A percentile compares a stretch with the other conserved stretches of the same genome.
Evolutionary conservation across 2,113 vertebrate species (phyloP).

Genomic region (Ursus arctos): DNA sequence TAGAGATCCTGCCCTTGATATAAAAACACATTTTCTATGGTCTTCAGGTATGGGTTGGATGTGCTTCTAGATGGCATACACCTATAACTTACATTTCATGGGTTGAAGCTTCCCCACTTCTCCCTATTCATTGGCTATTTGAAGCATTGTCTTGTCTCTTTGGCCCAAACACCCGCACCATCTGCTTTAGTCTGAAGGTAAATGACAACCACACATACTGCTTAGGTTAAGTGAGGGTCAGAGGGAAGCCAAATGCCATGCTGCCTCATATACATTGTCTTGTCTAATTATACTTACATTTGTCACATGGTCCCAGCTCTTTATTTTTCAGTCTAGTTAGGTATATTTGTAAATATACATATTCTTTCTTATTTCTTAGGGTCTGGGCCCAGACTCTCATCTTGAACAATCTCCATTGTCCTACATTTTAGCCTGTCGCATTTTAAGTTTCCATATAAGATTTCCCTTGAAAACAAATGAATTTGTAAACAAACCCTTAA

Average conservation of each 20-base stretch:
- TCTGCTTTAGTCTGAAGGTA: neutral
- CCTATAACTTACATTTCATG: neutral
- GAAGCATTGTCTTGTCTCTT: neutral
- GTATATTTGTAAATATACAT: neutral
- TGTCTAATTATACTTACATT: neutral
- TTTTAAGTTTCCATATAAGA: neutral
- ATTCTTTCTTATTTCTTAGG: neutral
- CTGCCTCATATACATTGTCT: neutral
- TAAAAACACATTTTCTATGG: neutral
- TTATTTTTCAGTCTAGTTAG: neutral
- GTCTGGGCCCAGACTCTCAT: neutral
- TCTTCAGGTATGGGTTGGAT: neutral
- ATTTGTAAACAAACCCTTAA: neutral
- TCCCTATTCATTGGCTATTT: neutral
- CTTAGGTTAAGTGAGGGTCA: neutral
- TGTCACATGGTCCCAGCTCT: neutral
- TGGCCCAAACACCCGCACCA: neutral
- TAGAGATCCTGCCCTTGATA: neutral
- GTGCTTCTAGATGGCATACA: neutral
- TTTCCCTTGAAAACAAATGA: constrained; percentile 20
- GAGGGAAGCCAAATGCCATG: neutral
- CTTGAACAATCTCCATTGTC: neutral
- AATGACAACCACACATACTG: neutral
- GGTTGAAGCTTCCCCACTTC: neutral
- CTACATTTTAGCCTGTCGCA: neutral